Conservation (phyloP, 2,888 invertebrate genomes). For the Hipparchia sbordonii region DNA sequence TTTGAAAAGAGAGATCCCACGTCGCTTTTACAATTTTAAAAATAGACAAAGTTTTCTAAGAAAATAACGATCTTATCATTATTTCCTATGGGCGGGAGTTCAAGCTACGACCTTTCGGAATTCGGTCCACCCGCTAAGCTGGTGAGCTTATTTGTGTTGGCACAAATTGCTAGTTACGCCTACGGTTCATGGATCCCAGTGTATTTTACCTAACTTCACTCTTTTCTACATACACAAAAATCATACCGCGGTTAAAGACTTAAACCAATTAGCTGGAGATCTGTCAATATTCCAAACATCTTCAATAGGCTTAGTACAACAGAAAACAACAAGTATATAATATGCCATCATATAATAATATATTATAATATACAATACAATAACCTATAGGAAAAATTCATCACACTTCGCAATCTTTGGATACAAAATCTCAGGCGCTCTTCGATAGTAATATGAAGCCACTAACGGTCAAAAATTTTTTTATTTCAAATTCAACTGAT, state of each 20-base stretch:
- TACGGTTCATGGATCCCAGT: neutral
- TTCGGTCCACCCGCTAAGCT: too few relatives aligned
- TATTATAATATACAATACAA: slow-evolving; percentile 56
- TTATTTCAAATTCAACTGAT: too few relatives aligned
- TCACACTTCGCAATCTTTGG: slow-evolving; percentile 81
- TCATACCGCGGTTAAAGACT: slow-evolving; percentile 26
- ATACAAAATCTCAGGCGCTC: slow-evolving; percentile 71
- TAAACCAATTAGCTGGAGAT: slow-evolving; percentile 65
- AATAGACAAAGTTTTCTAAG: too few relatives aligned
- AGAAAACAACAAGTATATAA: slow-evolving; percentile 73
- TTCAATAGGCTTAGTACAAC: slow-evolving; percentile 61
- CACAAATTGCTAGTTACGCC: neutral
- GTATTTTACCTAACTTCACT: slow-evolving; percentile 3
- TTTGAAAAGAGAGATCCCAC: neutral
- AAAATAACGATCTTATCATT: neutral
- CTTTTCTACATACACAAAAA: slow-evolving; percentile 37
- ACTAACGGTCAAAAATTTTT: slow-evolving; percentile 8
- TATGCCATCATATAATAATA: slow-evolving; percentile 58
- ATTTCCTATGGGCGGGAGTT: neutral
- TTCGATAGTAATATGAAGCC: slow-evolving; percentile 32
- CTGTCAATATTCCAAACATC: slow-evolving; percentile 60
- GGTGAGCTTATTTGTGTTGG: too few relatives aligned
- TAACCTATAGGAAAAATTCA: slow-evolving; percentile 78
- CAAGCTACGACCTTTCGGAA: neutral
- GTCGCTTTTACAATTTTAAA: neutral